Evolutionary conservation across 2,888 invertebrate genomes (phyloP), one percentile per base, ranked within the genome.

Genomic region (Epinotia ramella): DNA sequence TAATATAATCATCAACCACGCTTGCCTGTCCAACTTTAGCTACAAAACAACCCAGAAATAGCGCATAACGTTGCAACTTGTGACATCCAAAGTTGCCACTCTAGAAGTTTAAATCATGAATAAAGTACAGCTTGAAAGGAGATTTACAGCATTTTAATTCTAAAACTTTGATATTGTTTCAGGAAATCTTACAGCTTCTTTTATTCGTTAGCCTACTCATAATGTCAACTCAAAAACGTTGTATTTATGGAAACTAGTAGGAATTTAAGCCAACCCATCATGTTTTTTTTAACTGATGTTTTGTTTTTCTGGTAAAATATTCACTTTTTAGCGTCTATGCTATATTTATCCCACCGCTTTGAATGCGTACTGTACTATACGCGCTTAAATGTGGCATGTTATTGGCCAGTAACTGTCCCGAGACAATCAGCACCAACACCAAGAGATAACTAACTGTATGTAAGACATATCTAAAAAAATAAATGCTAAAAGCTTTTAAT

Each of bases 61-160:
- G 40, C 20, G 56, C 67, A 67, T 67, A 13, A 12, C 6, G 56
- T 40, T 18, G 18, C 53, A 67, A 56, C 33, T 56, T 56, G 33
- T 33, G 12, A 56, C 56, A n/a, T 33, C 40, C 33, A 56, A 53
- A 67, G 67, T 68, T 68, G 67, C 40, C 40, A 44, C 57, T 20
- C 57, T 68, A 68, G 57, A 57, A 56, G 40, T 68, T 67, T 18
- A 66, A 28, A 12, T 33, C 40, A 49, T 18, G 69, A 28, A 70
- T 12, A 16, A 67, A n/a, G 3, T 20, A 69, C 44, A 44, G 56
- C 59, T 57, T 13, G 56, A 67, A 69, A 59, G 40, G 20, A 59
- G 69, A 57, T 68, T 68, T 40, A 44, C 44, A 11, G 24, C 18
- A 56, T 57, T 69, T 57, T 57, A 9, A 53, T 66, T 28, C 33